These are phyloP conservation scores for Ctenosaura bakeri DNA, from an alignment of 2,797 vertebrate genomes.

Conservation along the genomic window DNA sequence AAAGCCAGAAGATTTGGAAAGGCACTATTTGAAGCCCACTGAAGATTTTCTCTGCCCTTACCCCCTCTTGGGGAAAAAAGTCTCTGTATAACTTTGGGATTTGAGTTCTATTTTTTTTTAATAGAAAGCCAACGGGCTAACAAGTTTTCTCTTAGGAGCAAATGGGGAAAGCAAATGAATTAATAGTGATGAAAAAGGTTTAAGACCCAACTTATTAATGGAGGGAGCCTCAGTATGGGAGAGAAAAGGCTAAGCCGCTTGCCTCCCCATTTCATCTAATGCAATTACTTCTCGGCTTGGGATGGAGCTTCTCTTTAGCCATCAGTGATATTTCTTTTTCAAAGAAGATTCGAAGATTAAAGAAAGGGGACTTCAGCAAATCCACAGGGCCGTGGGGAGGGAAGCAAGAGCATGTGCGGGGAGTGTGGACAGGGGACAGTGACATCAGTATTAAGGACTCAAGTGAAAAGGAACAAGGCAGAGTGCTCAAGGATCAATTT, in stretches of 20 bases:
- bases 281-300: constrained; percentile 64
- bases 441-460: neutral
- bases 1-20: neutral
- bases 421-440: accelerated
- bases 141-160: constrained; percentile 78
- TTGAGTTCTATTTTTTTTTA: constrained; percentile 40
- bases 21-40: no score
- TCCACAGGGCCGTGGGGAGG: neutral
- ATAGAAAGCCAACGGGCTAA: constrained; percentile 73
- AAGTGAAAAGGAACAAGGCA: constrained; percentile 14
- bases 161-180: constrained; percentile 83
- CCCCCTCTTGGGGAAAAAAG: neutral
- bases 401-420: no score
- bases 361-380: constrained; percentile 24
- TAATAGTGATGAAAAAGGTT: constrained; percentile 82
- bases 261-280: constrained; percentile 86
- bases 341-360: constrained; percentile 75
- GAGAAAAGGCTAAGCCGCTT: constrained; percentile 82
- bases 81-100: neutral
- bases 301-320: constrained; percentile 68
- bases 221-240: constrained; percentile 62
- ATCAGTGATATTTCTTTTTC: constrained; percentile 71
- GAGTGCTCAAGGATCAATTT: constrained; percentile 15
- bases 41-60: no score
- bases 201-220: constrained; percentile 66